phyloP scores from a whole-genome alignment of 2,113 vertebrate genomes.

The Dromaius novaehollandiae region DNA sequence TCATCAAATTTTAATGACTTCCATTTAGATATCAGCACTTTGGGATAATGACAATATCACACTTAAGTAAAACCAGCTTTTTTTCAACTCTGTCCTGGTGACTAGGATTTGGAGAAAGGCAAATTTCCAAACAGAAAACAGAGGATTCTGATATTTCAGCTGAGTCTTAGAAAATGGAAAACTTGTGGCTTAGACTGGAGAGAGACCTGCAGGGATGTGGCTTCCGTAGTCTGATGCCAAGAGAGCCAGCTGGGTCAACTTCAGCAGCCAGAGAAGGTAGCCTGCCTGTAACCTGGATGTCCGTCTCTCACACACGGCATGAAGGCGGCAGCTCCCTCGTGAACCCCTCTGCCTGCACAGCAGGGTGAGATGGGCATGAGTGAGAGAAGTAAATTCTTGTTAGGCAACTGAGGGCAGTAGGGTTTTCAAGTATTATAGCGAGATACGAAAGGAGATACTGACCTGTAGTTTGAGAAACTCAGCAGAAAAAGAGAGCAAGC shows the following conservation, averaged over 20 bases:
- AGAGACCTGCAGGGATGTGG: neutral
- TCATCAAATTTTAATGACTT: slow-evolving; percentile 13
- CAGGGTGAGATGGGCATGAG: neutral
- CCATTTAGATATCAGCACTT: neutral
- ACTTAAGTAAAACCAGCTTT: neutral
- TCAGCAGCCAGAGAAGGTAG: neutral
- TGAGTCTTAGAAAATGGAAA: neutral
- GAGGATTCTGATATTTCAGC: neutral
- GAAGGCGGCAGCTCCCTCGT: neutral
- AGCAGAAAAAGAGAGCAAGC: neutral
- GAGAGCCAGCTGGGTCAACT: neutral
- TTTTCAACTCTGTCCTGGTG: neutral
- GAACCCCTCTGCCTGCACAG: neutral
- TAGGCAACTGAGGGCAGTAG: neutral
- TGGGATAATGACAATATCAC: neutral
- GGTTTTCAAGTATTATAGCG: neutral
- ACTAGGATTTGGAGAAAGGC: neutral
- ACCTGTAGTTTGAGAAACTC: neutral
- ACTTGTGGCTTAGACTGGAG: neutral
- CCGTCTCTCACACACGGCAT: neutral
- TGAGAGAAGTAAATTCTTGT: neutral
- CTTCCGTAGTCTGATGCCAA: neutral
- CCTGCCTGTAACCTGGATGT: neutral
- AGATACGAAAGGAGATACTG: neutral
- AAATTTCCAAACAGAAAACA: neutral